Conservation (phyloP, 2,797 vertebrate genomes). For the Perodicticus potto region DNA sequence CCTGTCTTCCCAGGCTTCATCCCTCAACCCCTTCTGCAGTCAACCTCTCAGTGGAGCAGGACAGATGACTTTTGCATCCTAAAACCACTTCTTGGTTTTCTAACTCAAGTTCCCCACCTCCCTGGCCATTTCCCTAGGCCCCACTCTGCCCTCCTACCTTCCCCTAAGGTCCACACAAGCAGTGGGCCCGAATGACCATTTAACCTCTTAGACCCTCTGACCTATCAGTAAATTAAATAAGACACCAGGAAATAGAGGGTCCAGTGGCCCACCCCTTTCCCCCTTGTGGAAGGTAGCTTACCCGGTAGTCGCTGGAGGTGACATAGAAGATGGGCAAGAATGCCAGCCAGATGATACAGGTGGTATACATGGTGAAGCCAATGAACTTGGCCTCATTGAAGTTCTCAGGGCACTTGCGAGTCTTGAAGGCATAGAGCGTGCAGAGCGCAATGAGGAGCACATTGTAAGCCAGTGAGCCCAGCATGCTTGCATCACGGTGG, state of each 20-base stretch:
- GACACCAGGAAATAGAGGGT: neutral
- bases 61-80: neutral
- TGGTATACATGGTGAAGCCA: constrained; percentile 99
- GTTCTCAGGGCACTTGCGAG: constrained; percentile 98
- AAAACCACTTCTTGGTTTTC: neutral
- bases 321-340: constrained; percentile 99
- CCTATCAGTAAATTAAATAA: neutral
- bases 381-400: constrained; percentile 99
- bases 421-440: constrained; percentile 99
- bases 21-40: neutral
- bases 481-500: constrained; percentile 97
- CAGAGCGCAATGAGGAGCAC: constrained; percentile 98
- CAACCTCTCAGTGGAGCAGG: neutral
- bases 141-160: neutral
- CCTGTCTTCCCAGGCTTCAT: neutral
- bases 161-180: neutral
- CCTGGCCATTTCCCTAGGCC: neutral
- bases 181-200: neutral
- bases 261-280: neutral
- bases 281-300: constrained; percentile 83
- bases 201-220: neutral
- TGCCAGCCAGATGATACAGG: constrained; percentile 99
- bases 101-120: neutral
- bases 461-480: constrained; percentile 97
- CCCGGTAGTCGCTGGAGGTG: constrained; percentile 98